Evolutionary conservation across 2,888 invertebrate species (phyloP), one percentile per base, ranked within the genome.

Genomic region (Macaria notata): DNA sequence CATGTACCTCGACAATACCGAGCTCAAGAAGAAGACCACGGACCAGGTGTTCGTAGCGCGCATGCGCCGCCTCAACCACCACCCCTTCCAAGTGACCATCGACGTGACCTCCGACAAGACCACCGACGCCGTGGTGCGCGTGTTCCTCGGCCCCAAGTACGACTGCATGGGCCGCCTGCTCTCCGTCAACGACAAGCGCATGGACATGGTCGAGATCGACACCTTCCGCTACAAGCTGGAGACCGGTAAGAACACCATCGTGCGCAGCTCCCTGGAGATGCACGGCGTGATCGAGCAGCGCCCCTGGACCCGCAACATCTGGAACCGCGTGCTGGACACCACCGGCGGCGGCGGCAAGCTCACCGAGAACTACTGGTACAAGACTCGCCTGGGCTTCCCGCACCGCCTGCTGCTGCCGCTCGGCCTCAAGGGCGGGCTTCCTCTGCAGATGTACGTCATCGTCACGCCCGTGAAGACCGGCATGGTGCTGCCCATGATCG

Each of bases 111-210:
- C 94, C 45, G 93, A 93, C 61, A 92, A 93, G 71, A 80, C 90
- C 4, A 85, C 87, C 38, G 93, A 93, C 66, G 93, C 93, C 48
- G 93, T 95, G 8, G 93, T 95, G 9, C 93, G 95, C 56, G 83
- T 94, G 9, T 95, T 93, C 92, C 81, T 95, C 63, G 95, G 94
- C 70, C 95, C 95, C 42, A 95, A 95, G 81, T 94, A 91, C 83
- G 94, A 95, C 81, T 92, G 93, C 79, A 88, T 92, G 71, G 94
- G 94, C 59, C 92, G 92, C 55, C 84, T 92, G 31, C 80, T 94
- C 48, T 88, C 89, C 70, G 78, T 88, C 62, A 84, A 89, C 71
- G 87, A 88, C 77, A 86, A 84, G 58, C 86, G 90, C 50, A 61
- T 71, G 44, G 86, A 88, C 63, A 89, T 91, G 89, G 71, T 91